A percentile compares a stretch with the other conserved stretches of the same genome.
phyloP scores from a whole-genome alignment of 2,888 invertebrate species.

The Nesidiocoris tenuis region DNA sequence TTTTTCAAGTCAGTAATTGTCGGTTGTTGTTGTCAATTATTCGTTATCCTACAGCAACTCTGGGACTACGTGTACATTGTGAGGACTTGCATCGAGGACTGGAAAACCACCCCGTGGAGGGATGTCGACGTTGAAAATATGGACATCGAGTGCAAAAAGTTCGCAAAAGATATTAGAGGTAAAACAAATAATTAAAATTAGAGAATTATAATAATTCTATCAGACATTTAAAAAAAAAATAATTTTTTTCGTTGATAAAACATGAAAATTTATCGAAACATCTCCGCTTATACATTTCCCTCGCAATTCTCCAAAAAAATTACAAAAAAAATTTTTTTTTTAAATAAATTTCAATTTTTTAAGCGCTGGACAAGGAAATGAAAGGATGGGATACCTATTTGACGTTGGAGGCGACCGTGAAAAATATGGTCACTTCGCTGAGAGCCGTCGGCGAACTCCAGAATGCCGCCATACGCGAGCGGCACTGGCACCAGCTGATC shows the following conservation, averaged over 20 bases:
- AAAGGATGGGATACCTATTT: slow-evolving; percentile 89
- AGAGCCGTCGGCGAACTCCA: slow-evolving; percentile 93
- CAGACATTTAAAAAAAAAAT: no score
- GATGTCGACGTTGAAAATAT: slow-evolving; percentile 97
- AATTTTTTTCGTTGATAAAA: no score
- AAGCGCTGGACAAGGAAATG: slow-evolving; percentile 91
- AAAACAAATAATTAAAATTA: no score
- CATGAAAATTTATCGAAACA: no score
- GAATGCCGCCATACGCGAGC: slow-evolving; percentile 91
- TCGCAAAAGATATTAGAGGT: slow-evolving; percentile 86
- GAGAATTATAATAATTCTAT: no score
- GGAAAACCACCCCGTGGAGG: slow-evolving; percentile 96
- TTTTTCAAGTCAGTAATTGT: no score
- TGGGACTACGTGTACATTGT: slow-evolving; percentile 95
- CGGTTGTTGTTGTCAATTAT: no score
- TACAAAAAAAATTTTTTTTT: no score
- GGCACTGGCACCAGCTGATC: slow-evolving; percentile 97
- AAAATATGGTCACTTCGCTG: slow-evolving; percentile 93
- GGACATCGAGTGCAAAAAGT: slow-evolving; percentile 98
- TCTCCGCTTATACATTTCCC: no score
- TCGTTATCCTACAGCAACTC: slow-evolving; percentile 72
- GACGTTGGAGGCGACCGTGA: slow-evolving; percentile 85
- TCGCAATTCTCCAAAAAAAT: no score
- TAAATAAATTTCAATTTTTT: no score
- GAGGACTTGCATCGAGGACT: slow-evolving; percentile 86